Evolutionary conservation across 1,140 invertebrate genomes (phyloP).

Genomic region (Hesperophylax magnus): DNA sequence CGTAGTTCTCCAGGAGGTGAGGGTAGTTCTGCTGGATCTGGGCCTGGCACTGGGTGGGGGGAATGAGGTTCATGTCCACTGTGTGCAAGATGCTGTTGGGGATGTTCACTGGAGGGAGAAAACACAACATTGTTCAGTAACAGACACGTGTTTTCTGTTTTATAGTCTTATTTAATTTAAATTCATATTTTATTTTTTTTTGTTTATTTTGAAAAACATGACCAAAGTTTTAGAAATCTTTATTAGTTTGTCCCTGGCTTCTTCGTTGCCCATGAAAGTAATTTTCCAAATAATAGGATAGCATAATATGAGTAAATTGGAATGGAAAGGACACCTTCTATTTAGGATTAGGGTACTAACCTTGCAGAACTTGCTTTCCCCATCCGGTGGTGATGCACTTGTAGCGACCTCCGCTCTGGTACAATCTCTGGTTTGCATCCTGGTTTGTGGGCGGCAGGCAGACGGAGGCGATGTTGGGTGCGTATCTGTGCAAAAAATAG

Average conservation of each 20-base stretch:
- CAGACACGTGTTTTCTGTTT: not conserved
- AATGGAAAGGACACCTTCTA: no score
- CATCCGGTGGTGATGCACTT: constrained; percentile 84
- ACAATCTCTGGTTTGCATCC: constrained; percentile 65
- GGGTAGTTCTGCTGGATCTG: constrained; percentile 71
- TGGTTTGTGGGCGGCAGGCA: constrained; percentile 74
- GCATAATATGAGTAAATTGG: no score
- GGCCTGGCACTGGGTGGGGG: constrained; percentile 73
- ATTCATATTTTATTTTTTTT: not conserved
- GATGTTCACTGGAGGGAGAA: constrained; percentile 74
- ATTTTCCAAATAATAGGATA: no score
- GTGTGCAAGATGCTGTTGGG: constrained; percentile 82
- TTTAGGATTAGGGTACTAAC: constrained; percentile 63
- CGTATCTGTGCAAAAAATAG: constrained; percentile 65
- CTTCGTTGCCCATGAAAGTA: no score
- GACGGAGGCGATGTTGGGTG: constrained; percentile 81
- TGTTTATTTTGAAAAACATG: no score
- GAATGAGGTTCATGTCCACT: constrained; percentile 77
- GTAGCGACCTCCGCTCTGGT: constrained; percentile 68
- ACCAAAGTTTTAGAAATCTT: no score
- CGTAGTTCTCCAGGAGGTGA: constrained; percentile 67
- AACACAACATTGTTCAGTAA: not conserved
- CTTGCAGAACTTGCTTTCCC: constrained; percentile 84
- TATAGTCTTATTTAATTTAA: not conserved
- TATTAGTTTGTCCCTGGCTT: no score